Evolutionary conservation across 35 echinoderm and acorn worm genomes (phyloP).

Genomic region (Ophiothrix spiculata): DNA sequence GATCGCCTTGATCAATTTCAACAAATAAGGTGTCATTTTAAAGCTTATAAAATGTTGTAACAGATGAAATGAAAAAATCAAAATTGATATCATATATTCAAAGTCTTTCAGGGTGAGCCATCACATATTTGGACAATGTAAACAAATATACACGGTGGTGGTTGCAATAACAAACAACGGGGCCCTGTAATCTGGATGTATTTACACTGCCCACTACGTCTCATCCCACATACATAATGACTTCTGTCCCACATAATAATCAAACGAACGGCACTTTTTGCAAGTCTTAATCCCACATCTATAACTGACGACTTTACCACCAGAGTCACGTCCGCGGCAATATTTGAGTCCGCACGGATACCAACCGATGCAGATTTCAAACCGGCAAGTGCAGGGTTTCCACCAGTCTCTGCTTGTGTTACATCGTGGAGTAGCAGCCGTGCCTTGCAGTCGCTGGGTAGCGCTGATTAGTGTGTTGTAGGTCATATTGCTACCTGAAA

Average conservation of each 20-base stretch:
- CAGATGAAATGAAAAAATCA: no score
- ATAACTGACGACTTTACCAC: conserved; percentile 85
- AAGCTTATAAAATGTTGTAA: no score
- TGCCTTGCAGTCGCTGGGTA: conserved; percentile 39
- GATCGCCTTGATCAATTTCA: no score
- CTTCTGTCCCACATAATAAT: conserved; percentile 72
- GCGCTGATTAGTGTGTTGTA: conserved; percentile 62
- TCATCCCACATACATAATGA: conserved; percentile 80
- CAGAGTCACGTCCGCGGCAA: conserved; percentile 84
- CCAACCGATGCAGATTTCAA: conserved; percentile 93
- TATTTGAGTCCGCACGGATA: conserved; percentile 99
- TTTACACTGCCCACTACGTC: no score
- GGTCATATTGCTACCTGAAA: conserved; percentile 79
- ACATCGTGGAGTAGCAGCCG: conserved; percentile 38
- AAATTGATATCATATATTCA: no score
- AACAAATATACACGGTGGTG: no score
- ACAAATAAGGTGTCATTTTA: no score
- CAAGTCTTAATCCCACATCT: conserved; percentile 96
- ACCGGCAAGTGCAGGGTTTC: conserved; percentile 64
- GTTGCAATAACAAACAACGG: no score
- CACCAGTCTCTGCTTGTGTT: conserved; percentile 40
- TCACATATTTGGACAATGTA: no score
- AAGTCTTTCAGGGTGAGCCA: no score
- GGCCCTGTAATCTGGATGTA: no score
- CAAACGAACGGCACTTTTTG: conserved; percentile 73